Evolutionary conservation across 2,113 vertebrate genomes (phyloP), one percentile per base, ranked within the genome.

Genomic region (Anguilla japonica): DNA sequence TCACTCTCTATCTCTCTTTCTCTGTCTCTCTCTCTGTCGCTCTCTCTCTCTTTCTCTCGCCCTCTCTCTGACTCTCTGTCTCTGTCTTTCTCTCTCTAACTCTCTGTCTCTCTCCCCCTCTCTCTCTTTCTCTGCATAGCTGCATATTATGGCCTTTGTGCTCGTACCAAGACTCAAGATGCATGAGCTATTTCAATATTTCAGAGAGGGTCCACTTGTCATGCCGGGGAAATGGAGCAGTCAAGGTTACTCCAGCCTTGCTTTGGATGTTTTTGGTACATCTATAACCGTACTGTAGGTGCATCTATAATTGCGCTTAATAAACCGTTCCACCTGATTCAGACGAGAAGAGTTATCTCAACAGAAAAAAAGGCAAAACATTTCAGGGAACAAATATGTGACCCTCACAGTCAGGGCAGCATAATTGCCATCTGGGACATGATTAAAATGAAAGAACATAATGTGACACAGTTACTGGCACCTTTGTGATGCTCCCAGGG

Each of bases 301-400:
- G 22, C 22, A 67, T 22, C 60, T 67, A 8, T 75, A 80, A 39
- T 53, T 39, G 56, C 43, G 75, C 82, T 71, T 85, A 82, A 80
- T 82, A 20, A 43, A 71, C 46, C 50, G n/a, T 18, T 41, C 39
- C 20, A 82, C 34, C 60, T n/a, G 60, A 81, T 67, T 88, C 84
- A 57, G 29, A 29, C 34, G 63, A 34, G n/a, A 29, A 86, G 43
- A 85, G 75, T 63, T n/a, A 39, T 16, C 22, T 22, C 26, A 41
- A n/a, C 9, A 41, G 57, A 41, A 63, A 84, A 41, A 50, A 84
- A 67, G 29, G 2, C 53, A 81, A 80, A 81, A 20, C 82, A 60
- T 83, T 84, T 50, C 39, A 82, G 67, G 82, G 7, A 79, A 85
- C 7, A 57, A 13, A 22, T 79, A 11, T 53, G 34, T 34, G 84